A percentile compares a stretch with the other conserved stretches of the same genome.
phyloP scores from a whole-genome alignment of 2,113 vertebrate species.

The Lasiurus borealis region DNA sequence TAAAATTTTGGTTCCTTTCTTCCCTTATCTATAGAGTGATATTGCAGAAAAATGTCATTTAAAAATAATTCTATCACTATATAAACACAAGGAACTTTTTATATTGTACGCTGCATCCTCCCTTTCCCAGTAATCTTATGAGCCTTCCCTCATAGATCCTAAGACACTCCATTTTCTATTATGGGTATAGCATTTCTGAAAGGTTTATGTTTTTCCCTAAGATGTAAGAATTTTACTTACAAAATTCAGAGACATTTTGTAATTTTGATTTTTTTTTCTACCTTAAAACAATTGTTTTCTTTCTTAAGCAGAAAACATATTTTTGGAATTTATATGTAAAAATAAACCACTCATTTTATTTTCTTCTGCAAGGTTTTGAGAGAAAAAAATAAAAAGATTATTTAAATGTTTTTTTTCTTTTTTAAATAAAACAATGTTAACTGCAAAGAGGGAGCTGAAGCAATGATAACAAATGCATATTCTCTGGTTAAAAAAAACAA shows the following conservation, averaged over 20 bases:
- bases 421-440: neutral
- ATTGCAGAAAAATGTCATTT: neutral
- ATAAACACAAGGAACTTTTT: neutral
- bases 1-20: neutral
- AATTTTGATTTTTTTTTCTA: neutral
- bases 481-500: neutral
- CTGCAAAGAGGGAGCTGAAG: neutral
- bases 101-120: fast-evolving
- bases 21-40: neutral
- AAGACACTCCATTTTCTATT: neutral
- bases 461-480: neutral
- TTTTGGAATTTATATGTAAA: neutral
- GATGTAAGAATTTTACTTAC: neutral
- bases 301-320: neutral
- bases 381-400: neutral
- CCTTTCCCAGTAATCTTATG: neutral
- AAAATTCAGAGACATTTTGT: neutral
- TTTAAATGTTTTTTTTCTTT: neutral
- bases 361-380: neutral
- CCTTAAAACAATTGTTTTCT: neutral
- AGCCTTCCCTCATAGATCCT: neutral
- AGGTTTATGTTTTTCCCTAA: neutral
- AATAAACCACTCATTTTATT: neutral
- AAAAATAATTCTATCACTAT: neutral
- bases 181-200: neutral